Evolutionary conservation across 2,888 invertebrate genomes (phyloP).

Genomic region (Eupsilia transversa): DNA sequence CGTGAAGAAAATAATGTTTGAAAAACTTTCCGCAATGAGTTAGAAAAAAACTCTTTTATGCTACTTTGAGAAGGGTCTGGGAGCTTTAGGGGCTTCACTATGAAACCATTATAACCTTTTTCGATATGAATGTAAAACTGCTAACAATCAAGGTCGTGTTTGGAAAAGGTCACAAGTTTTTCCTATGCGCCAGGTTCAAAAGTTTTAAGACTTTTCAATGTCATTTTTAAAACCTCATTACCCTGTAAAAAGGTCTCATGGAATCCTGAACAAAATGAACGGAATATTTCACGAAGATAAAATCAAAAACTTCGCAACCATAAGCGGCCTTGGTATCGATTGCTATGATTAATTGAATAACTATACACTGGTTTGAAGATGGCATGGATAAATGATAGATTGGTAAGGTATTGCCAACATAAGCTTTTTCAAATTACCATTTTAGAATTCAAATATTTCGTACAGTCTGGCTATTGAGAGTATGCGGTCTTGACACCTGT

Average conservation of each 20-base stretch:
- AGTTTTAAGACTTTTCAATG: background rate
- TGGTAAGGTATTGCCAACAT: slow-evolving; percentile 28
- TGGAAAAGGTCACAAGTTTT: background rate
- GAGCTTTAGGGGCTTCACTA: background rate
- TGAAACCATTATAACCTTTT: background rate
- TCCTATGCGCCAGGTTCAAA: background rate
- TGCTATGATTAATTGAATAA: slow-evolving; percentile 30
- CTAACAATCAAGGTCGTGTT: too few relatives aligned
- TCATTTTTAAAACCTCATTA: background rate
- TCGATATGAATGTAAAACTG: background rate
- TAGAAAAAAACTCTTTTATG: background rate
- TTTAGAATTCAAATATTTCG: too few relatives aligned
- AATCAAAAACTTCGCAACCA: slow-evolving; percentile 1
- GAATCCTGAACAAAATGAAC: background rate
- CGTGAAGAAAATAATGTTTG: background rate
- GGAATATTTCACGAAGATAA: background rate
- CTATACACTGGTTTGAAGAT: slow-evolving; percentile 16
- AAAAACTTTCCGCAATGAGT: background rate
- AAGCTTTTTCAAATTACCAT: background rate
- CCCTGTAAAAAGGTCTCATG: background rate
- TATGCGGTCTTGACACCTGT: too few relatives aligned
- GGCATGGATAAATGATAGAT: slow-evolving; percentile 16
- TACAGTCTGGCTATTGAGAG: too few relatives aligned
- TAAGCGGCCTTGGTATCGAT: slow-evolving; percentile 42
- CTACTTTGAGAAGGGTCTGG: background rate